Base-by-base conservation (phyloP, 2,888 invertebrate genomes). In the Ochropleura leucogaster region DNA sequence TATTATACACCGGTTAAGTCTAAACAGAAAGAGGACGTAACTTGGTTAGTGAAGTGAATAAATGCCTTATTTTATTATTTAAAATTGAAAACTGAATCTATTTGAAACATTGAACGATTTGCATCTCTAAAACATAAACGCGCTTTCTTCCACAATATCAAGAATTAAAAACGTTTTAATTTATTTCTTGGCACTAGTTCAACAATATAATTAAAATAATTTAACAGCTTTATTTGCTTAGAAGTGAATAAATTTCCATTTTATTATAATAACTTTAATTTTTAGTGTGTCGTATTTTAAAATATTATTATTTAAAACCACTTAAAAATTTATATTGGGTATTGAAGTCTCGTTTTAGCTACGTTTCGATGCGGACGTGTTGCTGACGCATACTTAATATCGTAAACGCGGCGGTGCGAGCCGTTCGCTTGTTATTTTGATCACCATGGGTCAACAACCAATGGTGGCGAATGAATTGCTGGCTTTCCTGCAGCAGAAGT, bases 1-100 rank as follows among this genome's bases (percentile, higher is more conserved):
- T 94, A 94, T 92, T 91, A 92, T 90, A 90, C 88, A 89, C 89
- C 89, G 90, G 92, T 92, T 93, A 92, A 93, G 84, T 89, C 90
- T 91, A 88, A 91, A 89, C 89, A 86, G 89, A 79, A 47, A 59
- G 83, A 82, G 77, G 62, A 90, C 66, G 91, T 90, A 90, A 88
- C 85, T 70, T 67, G 63, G 4, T 0, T 9, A 3, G 53, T 1
- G 4, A 5, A 12, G 3, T 20, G 3, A 0, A 10, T 14, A 55
- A 49, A n/a, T 60, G 18, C 18, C 30, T 30, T 7, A 30, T 57
- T 57, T 20, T 18, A 0, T 18, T 4, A 30, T 53, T 67, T 14
- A n/a, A 47, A 10, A 53, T n/a, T 12, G 10, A 55, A 53, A 53
- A 53, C n/a, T 4, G 9, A n/a, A 30, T 30, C 30, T 30, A 30